Base-by-base conservation (phyloP, 2,797 vertebrate genomes). In the Potorous gilbertii region DNA sequence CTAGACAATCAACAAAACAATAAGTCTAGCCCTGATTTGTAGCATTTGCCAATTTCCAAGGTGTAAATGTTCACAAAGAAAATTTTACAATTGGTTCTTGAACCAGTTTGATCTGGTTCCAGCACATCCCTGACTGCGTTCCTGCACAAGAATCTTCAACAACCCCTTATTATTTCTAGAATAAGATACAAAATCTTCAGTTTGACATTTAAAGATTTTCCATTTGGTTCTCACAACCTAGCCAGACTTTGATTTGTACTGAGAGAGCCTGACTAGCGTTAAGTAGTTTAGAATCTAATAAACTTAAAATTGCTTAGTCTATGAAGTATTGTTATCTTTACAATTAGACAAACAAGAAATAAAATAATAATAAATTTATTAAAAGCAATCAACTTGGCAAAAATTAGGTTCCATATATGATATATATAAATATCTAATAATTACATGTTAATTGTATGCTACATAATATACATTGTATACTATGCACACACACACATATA, bases 271-370 rank as follows among this genome's bases (percentile, higher is more conserved):
- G 97, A 98, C 96, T 94, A 56, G 52, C 96, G 93, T 92, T 97
- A 96, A 97, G 95, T 91, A 74, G 12, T 54, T 93, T 95, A 92
- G 92, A 95, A 95, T 90, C 52, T 95, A 96, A 96, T 96, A 93
- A 95, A 91, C 91, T 97, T 97, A 91, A 92, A 92, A 95, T 92
- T 89, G 55, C 90, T 97, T 90, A 57, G 90, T 4, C 92, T 74
- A 66, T 96, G 95, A 97, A 94, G 97, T 96, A 91, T 96, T 96
- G 96, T 97, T 97, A 97, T 97, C 93, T 96, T 94, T 97, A 1
- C 97, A 98, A 97, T 96, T 97, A 96, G 92, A 94, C 57, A 95
- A 96, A 97, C 95, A 97, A 96, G 93, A 97, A 98, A 92, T 93
- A 95, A 94, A 92, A 93, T 97, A 96, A 98, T 96, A 97, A 97